Conservation (phyloP, 2,888 invertebrate genomes). For the Leptopilina drosophilae region DNA sequence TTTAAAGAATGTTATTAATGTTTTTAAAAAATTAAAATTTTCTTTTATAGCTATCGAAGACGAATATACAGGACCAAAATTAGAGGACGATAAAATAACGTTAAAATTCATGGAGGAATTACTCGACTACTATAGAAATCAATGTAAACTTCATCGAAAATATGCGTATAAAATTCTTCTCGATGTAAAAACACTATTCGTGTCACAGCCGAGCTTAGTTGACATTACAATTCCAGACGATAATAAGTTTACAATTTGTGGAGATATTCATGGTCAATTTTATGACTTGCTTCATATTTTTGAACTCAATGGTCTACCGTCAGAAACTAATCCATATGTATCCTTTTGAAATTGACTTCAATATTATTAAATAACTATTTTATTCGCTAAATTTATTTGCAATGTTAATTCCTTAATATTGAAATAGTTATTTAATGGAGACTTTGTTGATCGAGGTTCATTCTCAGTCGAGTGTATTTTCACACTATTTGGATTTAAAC, state of each 20-base stretch:
- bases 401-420: constrained; percentile 57
- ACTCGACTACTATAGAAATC: constrained; percentile 92
- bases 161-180: constrained; percentile 98
- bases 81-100: constrained; percentile 93
- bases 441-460: constrained; percentile 99
- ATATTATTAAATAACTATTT: too few relatives aligned
- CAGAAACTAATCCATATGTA: constrained; percentile 95
- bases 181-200: constrained; percentile 91
- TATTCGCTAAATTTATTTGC: neutral
- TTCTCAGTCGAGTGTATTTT: constrained; percentile 99
- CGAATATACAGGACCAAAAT: constrained; percentile 93
- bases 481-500: constrained; percentile 96
- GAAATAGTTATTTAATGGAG: constrained; percentile 94
- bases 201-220: constrained; percentile 90
- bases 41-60: constrained; percentile 90
- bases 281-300: constrained; percentile 99
- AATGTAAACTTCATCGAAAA: constrained; percentile 96
- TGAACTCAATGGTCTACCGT: constrained; percentile 96
- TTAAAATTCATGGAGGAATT: constrained; percentile 92
- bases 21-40: neutral
- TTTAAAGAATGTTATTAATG: too few relatives aligned
- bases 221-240: constrained; percentile 92
- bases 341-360: constrained; percentile 70
- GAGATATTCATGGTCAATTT: constrained; percentile 99
- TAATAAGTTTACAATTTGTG: constrained; percentile 97